Percentiles rank a stretch among this genome's conserved stretches.
Conservation (phyloP, 2,888 invertebrate species). For the Thelaira solivaga region DNA sequence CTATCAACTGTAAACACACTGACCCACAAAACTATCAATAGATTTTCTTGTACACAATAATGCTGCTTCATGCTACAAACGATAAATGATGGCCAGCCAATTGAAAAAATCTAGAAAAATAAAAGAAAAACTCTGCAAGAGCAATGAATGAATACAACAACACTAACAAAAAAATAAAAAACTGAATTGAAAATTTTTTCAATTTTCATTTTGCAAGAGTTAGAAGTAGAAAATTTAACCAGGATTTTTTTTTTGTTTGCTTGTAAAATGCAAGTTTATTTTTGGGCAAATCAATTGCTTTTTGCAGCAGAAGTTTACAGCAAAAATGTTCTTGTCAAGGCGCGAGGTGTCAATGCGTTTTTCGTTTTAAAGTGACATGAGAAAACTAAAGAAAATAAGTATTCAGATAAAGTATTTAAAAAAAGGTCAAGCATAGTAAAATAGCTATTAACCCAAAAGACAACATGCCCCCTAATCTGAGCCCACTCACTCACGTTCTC, state of each 20-base stretch:
- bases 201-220: background rate
- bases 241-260: slow-evolving; percentile 9
- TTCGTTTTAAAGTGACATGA: slow-evolving; percentile 14
- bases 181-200: background rate
- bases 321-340: slow-evolving; percentile 17
- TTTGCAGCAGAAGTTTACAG: background rate
- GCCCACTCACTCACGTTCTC: too few species aligned
- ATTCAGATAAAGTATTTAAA: background rate
- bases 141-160: slow-evolving; percentile 1
- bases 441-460: too few species aligned
- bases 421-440: too few species aligned
- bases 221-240: slow-evolving; percentile 11
- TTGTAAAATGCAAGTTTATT: slow-evolving; percentile 1
- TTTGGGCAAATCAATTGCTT: slow-evolving; percentile 20
- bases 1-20: slow-evolving; percentile 61
- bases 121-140: background rate
- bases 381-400: background rate
- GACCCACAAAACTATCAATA: slow-evolving; percentile 58
- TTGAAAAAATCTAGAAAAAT: slow-evolving; percentile 48
- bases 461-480: too few species aligned
- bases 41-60: background rate
- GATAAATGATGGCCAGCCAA: slow-evolving; percentile 46
- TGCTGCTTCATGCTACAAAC: background rate
- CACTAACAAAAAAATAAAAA: slow-evolving; percentile 6
- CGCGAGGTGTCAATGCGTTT: slow-evolving; percentile 45